A percentile compares a stretch with the other conserved stretches of the same genome.
Evolutionary conservation across 1,140 invertebrate genomes (phyloP).

Genomic region (Drosophila pseudoobscura): DNA sequence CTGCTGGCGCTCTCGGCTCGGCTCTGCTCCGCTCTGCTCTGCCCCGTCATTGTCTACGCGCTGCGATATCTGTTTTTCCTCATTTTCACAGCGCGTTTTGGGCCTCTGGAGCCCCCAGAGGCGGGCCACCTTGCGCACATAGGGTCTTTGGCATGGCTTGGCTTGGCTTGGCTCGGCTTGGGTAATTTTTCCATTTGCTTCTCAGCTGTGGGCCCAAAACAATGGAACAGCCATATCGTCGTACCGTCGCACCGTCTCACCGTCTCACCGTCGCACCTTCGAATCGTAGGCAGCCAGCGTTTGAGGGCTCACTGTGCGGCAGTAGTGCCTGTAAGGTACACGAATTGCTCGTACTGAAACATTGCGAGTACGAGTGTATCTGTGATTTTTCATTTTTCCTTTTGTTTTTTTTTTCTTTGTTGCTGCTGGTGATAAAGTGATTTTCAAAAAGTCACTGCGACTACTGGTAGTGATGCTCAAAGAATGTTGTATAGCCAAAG

Average conservation of each 20-base stretch:
- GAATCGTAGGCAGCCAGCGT: slow-evolving; percentile 44
- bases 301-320: slow-evolving; percentile 58
- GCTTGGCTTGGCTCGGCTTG: slow-evolving; percentile 53
- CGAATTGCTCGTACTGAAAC: not conserved
- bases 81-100: slow-evolving; percentile 66
- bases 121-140: slow-evolving; percentile 65
- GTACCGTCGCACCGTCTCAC: slow-evolving; percentile 1
- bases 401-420: slow-evolving; percentile 8
- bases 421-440: slow-evolving; percentile 21
- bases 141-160: slow-evolving; percentile 50
- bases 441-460: slow-evolving; percentile 49
- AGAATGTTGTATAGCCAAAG: no score
- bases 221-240: slow-evolving; percentile 48
- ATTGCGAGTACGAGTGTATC: slow-evolving; percentile 32
- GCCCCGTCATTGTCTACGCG: slow-evolving; percentile 55
- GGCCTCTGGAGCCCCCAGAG: slow-evolving; percentile 46
- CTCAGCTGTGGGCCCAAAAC: slow-evolving; percentile 78
- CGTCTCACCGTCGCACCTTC: slow-evolving; percentile 17
- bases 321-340: slow-evolving; percentile 30
- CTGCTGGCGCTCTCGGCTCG: slow-evolving; percentile 15
- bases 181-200: slow-evolving; percentile 76
- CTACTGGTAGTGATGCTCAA: slow-evolving; percentile 49
- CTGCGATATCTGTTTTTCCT: slow-evolving; percentile 64
- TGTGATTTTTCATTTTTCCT: slow-evolving; percentile 33
- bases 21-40: not conserved